Evolutionary conservation across 2,797 vertebrate species (phyloP), one percentile per base, ranked within the genome.

Genomic region (Oophaga sylvatica): DNA sequence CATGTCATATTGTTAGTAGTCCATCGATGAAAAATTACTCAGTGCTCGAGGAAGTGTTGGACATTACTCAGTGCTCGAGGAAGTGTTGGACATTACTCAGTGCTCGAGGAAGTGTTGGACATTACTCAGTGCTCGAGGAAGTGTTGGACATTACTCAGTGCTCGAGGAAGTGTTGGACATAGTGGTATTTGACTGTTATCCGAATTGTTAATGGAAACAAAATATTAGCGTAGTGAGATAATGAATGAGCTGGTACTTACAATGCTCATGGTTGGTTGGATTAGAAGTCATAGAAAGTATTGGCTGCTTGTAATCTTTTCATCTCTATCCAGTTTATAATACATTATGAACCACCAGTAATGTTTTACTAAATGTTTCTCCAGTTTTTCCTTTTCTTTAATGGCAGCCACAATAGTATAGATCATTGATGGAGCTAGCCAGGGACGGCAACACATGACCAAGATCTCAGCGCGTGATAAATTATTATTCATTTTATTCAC

Each of bases 21-120:
- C 81, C 29, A n/a, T 83, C 26, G 60, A 53, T 83, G 35, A 73
- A 53, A 83, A 20, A 75, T 56, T 17, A 83, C 16, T 41, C 62
- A 26, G 5, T 67, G 53, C 31, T 31, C 20, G 26, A 57, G 35
- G 63, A 15, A 5, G 15, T 48, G 19, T 20, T 48, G n/a, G 63
- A 65, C 20, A 8, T 48, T 17, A 83, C 16, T 41, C 62, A 26
- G 5, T 67, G 53, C 31, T 31, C 20, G 26, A 57, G 35, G 63
- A 15, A 5, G 15, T 48, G 19, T 20, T 48, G n/a, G 63, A 65
- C 20, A 8, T 48, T 17, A 83, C 16, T 41, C 62, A 26, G 5
- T 67, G 53, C 31, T 31, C 20, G 26, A 57, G 35, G 63, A 15
- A 5, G 15, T 48, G 19, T 20, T 48, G n/a, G 63, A 65, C 20